Conservation (phyloP, 2,113 vertebrate species). For the Nettapus auritus region DNA sequence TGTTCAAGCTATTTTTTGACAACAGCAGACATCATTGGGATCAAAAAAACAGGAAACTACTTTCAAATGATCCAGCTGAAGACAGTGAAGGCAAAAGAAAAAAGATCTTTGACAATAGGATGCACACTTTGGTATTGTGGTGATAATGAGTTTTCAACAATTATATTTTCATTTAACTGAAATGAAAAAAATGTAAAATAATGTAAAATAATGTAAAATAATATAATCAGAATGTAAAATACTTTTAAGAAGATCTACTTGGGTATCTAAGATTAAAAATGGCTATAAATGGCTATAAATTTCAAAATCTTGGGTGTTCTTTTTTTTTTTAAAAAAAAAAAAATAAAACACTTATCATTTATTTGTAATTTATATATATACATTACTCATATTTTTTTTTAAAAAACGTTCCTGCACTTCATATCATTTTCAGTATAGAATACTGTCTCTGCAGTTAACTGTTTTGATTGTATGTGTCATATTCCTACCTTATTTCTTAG, state of each 20-base stretch:
- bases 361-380: not conserved
- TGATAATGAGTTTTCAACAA: not conserved
- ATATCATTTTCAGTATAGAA: not conserved
- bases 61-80: not conserved
- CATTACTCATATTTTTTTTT: not conserved
- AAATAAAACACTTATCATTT: fast-evolving
- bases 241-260: not conserved
- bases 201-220: not conserved
- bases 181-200: not conserved
- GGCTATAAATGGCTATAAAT: not conserved
- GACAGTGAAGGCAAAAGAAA: not conserved
- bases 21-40: fast-evolving
- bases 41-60: not conserved
- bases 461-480: not conserved
- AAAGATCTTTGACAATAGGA: not conserved
- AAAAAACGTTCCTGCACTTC: not conserved
- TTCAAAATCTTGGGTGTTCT: not conserved
- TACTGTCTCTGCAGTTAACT: not conserved
- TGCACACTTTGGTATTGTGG: not conserved
- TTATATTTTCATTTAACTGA: not conserved
- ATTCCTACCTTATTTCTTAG: not conserved
- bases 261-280: not conserved
- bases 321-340: not conserved
- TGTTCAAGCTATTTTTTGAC: not conserved
- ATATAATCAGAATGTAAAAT: not conserved